Conservation (phyloP, 2,888 invertebrate species). For the Cyaniris semiargus region DNA sequence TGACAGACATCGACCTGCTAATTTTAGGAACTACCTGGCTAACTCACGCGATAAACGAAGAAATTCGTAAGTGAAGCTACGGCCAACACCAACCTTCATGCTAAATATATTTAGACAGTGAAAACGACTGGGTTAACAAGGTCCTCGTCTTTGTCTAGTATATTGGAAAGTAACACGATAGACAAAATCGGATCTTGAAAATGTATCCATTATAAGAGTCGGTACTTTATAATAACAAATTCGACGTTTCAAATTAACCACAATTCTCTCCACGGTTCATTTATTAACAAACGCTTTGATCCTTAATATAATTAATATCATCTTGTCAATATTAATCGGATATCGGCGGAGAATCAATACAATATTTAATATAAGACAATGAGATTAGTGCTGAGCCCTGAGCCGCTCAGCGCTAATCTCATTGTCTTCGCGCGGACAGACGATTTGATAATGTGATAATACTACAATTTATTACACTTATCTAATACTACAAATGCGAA, state of each 20-base stretch:
- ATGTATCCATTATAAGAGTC: no score
- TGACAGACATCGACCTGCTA: no score
- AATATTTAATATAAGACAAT: slow-evolving; percentile 1
- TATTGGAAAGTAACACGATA: no score
- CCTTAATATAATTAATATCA: neutral
- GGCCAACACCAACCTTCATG: no score
- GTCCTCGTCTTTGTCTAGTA: no score
- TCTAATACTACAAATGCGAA: neutral
- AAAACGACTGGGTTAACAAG: no score
- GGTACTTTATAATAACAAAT: no score
- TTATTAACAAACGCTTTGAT: slow-evolving; percentile 1
- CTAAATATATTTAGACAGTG: no score
- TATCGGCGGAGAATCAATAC: neutral
- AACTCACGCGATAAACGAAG: no score
- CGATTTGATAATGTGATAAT: neutral
- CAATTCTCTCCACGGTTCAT: neutral
- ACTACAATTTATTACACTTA: slow-evolving; percentile 6
- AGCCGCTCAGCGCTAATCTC: neutral
- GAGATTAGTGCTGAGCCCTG: neutral
- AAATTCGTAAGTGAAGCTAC: no score
- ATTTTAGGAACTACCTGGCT: no score
- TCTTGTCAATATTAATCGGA: neutral
- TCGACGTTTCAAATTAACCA: neutral
- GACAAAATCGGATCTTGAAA: no score
- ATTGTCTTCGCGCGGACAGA: neutral